Evolutionary conservation across 2,113 vertebrate genomes (phyloP).

Genomic region (Podarcis raffonei): DNA sequence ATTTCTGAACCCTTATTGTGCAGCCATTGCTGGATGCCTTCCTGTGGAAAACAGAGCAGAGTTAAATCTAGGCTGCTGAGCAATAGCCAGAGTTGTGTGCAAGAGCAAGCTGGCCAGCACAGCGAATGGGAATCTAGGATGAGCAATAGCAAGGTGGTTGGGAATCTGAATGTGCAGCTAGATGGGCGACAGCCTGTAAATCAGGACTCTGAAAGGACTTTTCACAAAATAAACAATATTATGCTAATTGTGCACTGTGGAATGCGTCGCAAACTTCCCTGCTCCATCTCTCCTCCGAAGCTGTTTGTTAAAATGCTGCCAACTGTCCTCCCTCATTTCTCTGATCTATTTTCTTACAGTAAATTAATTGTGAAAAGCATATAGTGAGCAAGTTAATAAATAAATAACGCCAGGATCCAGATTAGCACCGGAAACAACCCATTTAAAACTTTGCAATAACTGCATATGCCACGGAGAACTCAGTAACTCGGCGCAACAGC

Average conservation of each 20-base stretch:
- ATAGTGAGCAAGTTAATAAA: too few species aligned
- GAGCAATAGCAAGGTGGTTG: too few species aligned
- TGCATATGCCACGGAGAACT: not conserved
- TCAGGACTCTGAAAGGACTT: not conserved
- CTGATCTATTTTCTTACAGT: not conserved
- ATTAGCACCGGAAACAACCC: not conserved
- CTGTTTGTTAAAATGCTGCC: not conserved
- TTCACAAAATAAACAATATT: not conserved
- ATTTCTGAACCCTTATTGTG: not conserved
- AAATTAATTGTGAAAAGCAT: not conserved
- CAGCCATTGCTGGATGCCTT: not conserved
- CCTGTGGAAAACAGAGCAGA: too few species aligned
- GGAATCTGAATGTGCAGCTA: too few species aligned
- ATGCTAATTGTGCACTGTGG: too few species aligned
- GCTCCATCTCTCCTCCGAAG: not conserved
- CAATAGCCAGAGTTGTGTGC: too few species aligned
- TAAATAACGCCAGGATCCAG: not conserved
- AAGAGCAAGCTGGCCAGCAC: too few species aligned
- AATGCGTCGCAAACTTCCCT: not conserved
- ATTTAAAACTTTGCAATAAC: too few species aligned
- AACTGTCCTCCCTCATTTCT: not conserved
- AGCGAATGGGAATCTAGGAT: too few species aligned
- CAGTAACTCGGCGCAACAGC: not conserved
- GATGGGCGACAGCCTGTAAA: not conserved
- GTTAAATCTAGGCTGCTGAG: too few species aligned